Base-by-base conservation (phyloP, 2,888 invertebrate genomes). In the Drosophila kambysellisi region DNA sequence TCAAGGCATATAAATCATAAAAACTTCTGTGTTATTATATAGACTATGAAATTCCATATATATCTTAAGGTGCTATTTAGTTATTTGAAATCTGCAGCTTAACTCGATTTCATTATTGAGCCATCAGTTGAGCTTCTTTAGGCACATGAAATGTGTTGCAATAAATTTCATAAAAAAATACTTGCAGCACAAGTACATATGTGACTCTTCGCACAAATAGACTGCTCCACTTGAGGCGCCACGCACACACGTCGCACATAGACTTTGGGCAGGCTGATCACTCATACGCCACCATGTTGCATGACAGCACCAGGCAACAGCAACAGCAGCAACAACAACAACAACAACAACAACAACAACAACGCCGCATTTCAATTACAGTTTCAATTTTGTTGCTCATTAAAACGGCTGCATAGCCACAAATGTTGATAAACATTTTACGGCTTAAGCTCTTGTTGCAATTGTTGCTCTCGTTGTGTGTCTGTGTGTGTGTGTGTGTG, bases 341-440 rank as follows among this genome's bases (percentile, higher is more conserved):
- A 17, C 32, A 29, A 51, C 63, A 60, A 53, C 46, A 68, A n/a
- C 51, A 25, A 25, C 51, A 25, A 29, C 39, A n/a, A 50, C 64
- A 43, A 61, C 37, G 64, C 51, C 65, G 71, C 57, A 79, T 79
- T 86, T 85, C 79, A 88, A 85, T 86, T 85, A 88, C 72, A 70
- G 70, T 86, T 86, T 83, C 75, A 88, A 86, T 78, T 85, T 85
- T 77, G 86, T 83, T 86, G 72, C 86, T 85, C 87, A 85, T 85
- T 85, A 88, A 82, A 76, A 46, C 66, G 66, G 68, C 79, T 78
- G 78, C 81, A 54, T 53, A 60, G 78, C 78, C 39, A 57, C 74
- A 83, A 86, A 81, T 86, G 87, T 81, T 87, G 76, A 84, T 88
- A 85, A 85, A 88, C 73, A 83, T 88, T 82, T 84, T 75, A 64